These are phyloP conservation scores for Phoxinus dragarum DNA, from an alignment of 2,797 vertebrate species.

Conservation along the genomic window DNA sequence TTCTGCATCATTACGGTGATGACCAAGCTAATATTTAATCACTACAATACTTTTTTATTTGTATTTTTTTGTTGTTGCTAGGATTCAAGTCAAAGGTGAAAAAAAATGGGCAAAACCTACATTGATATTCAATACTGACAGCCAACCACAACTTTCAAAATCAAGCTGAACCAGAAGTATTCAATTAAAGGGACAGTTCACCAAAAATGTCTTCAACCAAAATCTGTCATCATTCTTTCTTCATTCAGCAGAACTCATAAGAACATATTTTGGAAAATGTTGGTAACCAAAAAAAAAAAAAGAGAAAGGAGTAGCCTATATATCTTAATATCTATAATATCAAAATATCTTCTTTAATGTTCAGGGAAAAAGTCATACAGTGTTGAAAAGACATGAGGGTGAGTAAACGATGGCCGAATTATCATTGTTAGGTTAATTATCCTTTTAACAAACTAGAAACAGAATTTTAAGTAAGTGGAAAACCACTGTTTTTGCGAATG, in stretches of 20 bases:
- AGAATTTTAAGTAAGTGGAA: background rate
- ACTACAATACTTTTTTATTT: background rate
- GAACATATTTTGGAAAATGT: background rate
- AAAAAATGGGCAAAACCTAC: background rate
- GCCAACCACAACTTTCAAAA: background rate
- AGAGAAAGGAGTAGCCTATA: too few relatives aligned
- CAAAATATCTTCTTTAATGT: background rate
- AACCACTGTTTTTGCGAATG: background rate
- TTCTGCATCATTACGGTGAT: background rate
- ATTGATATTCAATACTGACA: background rate
- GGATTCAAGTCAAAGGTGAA: background rate
- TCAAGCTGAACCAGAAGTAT: background rate
- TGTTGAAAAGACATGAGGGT: background rate
- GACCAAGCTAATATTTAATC: background rate
- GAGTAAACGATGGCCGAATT: background rate
- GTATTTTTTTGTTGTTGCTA: background rate
- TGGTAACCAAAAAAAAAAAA: background rate
- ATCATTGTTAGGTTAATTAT: background rate
- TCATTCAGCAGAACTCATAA: background rate
- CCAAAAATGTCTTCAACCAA: background rate
- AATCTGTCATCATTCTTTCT: background rate
- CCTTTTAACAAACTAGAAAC: background rate
- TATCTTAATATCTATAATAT: too few relatives aligned
- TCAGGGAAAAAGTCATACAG: too few relatives aligned
- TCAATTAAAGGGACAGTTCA: background rate